These are phyloP conservation scores for Genyomyrus donnyi DNA, from an alignment of 2,113 vertebrate species.

Conservation along the genomic window DNA sequence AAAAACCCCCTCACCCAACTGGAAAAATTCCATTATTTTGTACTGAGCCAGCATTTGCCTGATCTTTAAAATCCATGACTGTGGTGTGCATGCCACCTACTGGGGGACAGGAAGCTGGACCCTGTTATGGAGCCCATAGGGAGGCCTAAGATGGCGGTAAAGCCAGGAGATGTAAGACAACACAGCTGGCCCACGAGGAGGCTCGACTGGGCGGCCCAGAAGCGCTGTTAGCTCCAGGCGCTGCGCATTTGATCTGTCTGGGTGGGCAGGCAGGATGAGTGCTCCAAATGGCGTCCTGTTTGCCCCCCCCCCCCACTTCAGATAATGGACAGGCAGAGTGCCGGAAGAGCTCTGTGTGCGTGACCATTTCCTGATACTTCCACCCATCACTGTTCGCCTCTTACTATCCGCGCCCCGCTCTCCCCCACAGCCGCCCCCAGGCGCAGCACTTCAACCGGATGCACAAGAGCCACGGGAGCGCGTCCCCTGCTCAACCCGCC, in stretches of 20 bases:
- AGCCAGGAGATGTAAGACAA: conserved; percentile 4
- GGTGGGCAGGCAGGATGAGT: conserved; percentile 25
- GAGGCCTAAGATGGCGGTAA: conserved; percentile 5
- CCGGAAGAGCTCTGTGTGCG: neutral
- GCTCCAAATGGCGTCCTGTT: conserved; percentile 25
- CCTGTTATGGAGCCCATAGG: neutral
- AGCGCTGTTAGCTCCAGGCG: conserved; percentile 12
- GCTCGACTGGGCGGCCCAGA: conserved; percentile 22
- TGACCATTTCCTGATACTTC: neutral
- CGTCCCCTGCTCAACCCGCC: too few species aligned
- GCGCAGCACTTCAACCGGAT: too few species aligned
- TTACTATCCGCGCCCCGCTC: too few species aligned
- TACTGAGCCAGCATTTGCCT: neutral
- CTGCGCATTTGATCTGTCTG: conserved; percentile 9
- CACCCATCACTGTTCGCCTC: neutral
- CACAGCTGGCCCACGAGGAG: conserved; percentile 28
- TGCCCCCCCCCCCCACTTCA: neutral
- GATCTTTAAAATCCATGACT: neutral
- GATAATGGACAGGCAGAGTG: neutral
- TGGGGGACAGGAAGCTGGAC: neutral
- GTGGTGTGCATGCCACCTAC: neutral
- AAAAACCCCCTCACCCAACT: neutral
- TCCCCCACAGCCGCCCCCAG: too few species aligned
- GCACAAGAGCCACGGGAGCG: too few species aligned
- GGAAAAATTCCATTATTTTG: neutral